Evolutionary conservation across 1,140 invertebrate species (phyloP), one percentile per base, ranked within the genome.

Genomic region (Babylonia areolata): DNA sequence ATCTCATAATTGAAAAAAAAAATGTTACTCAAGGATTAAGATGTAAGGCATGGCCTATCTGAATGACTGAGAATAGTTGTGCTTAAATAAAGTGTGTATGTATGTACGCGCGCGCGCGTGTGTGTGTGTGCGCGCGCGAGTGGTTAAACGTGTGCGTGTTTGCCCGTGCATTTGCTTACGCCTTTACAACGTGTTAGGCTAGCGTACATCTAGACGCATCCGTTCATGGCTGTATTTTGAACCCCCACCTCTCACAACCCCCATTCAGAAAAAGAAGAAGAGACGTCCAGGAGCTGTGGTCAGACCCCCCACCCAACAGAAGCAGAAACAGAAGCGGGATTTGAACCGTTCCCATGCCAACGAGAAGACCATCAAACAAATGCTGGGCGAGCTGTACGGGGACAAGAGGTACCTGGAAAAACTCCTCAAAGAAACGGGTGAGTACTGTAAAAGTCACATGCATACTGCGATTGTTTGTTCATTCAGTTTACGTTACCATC

Each of bases 341-440:
- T 33, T 85, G 20, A 87, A 31, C 46, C 83, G 80, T 12, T 73
- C 89, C 12, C 54, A 64, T 3, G 90, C 88, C 42, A 92, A 88
- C 73, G 91, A 94, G 85, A 93, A 92, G 87, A 94, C 93, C 20
- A 90, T 93, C 23, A 94, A 92, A 91, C 93, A 94, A 85, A 87
- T 94, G 35, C 89, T 94, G 31, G 93, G 93, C 15, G 94, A 94
- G 86, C 87, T 94, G 39, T 94, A 94, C 86, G 93, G 91, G 12
- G 94, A 94, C 89, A 91, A 91, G 82, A 87, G 91, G 39, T 94
- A 92, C 86, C 89, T 94, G 40, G 94, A 94, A 87, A 94, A 92
- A 87, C 89, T 94, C n/a, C 87, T 94, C 0, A 92, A 92, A 86
- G 92, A 94, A 89, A 91, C 90, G 84, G 92, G 93, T 93, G n/a